These are phyloP conservation scores for Apamea sordens DNA, from an alignment of 2,888 invertebrate species.

Conservation along the genomic window DNA sequence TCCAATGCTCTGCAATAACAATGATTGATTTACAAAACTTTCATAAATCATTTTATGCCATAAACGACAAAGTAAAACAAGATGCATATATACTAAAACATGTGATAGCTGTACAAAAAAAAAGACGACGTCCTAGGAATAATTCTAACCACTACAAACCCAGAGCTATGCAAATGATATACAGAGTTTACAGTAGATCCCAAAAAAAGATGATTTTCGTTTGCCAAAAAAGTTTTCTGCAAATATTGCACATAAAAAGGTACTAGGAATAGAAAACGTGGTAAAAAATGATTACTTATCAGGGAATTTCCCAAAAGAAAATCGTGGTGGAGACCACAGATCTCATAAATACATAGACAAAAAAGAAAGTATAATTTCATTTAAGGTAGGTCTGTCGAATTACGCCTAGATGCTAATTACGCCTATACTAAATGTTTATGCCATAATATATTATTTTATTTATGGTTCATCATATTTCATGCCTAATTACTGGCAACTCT, in stretches of 20 bases:
- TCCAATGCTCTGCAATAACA: no score
- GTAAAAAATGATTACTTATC: neutral
- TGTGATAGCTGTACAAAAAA: neutral
- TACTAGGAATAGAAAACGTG: neutral
- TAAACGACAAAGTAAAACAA: neutral
- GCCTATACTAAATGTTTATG: no score
- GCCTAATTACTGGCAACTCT: no score
- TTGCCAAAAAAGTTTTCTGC: neutral
- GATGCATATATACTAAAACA: neutral
- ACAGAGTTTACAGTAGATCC: neutral
- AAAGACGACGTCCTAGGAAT: neutral
- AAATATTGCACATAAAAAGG: neutral
- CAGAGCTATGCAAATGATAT: neutral
- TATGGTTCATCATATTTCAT: no score
- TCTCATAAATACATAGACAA: neutral
- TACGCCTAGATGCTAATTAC: no score
- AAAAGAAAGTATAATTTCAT: slow-evolving; percentile 1
- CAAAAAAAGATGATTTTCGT: neutral
- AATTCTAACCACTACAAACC: neutral
- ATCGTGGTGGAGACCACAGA: neutral
- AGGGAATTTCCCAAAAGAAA: neutral
- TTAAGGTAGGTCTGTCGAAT: no score
- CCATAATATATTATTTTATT: no score
- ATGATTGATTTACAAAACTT: no score
- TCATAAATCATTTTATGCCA: neutral